Conservation (phyloP, 2,113 vertebrate genomes). For the Scolopax mira region DNA sequence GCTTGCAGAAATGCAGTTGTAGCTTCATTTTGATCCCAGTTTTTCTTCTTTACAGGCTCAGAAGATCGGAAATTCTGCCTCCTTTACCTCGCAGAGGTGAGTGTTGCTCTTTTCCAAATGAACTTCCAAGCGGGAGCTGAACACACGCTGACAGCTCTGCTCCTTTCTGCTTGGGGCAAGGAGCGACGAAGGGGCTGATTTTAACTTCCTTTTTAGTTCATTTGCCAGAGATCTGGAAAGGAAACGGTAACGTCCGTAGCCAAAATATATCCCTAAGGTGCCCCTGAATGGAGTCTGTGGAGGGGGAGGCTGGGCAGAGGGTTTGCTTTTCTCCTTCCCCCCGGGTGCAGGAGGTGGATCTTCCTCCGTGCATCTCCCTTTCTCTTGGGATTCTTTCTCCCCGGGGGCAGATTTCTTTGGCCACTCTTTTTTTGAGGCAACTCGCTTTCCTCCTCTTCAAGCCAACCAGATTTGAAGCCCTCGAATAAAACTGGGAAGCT, state of each 20-base stretch:
- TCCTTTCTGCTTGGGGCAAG: background rate
- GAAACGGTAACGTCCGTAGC: rapidly evolving
- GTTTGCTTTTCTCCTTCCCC: background rate
- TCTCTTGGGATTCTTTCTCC: background rate
- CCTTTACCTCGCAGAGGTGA: constrained; percentile 84
- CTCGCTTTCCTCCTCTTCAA: background rate
- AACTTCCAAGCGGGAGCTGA: background rate
- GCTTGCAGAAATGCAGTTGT: background rate
- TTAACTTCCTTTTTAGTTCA: background rate
- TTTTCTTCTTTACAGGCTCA: constrained; percentile 62
- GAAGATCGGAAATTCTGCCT: constrained; percentile 86
- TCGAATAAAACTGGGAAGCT: background rate
- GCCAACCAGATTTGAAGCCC: background rate
- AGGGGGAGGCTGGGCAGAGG: background rate
- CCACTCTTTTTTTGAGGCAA: background rate
- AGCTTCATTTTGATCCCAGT: background rate
- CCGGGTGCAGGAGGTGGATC: background rate
- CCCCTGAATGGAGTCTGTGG: background rate
- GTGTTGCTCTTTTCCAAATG: constrained; percentile 5
- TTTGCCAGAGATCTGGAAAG: background rate
- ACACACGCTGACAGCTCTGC: background rate
- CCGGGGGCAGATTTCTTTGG: background rate
- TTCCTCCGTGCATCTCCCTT: background rate
- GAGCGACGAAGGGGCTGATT: background rate
- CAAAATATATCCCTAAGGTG: background rate